Evolutionary conservation across 2,113 vertebrate genomes (phyloP).

Genomic region (Erinaceus europaeus): DNA sequence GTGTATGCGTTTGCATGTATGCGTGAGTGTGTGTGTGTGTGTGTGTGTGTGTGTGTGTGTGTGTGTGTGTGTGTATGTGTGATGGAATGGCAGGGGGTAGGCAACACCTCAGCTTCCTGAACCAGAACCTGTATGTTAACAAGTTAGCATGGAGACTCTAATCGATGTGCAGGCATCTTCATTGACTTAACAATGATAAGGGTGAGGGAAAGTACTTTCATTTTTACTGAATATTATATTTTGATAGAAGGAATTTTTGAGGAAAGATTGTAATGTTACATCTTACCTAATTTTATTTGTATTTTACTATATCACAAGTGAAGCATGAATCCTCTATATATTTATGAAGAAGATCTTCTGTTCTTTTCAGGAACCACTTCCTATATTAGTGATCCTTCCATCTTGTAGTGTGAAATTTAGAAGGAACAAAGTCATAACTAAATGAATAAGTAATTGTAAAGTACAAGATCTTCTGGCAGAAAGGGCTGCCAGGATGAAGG

Average conservation of each 20-base stretch:
- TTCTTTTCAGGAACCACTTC: background rate
- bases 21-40: too few relatives aligned
- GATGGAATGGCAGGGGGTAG: background rate
- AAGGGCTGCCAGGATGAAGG: background rate
- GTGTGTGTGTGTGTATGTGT: too few relatives aligned
- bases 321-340: background rate
- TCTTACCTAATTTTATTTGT: background rate
- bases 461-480: background rate
- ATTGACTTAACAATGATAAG: background rate
- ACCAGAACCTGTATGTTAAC: too few relatives aligned
- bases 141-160: background rate
- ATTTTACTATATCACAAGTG: background rate
- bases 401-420: background rate
- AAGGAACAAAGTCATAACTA: background rate
- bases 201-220: background rate
- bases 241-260: background rate
- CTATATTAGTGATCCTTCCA: background rate
- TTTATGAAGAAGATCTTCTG: background rate
- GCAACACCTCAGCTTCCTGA: background rate
- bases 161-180: background rate
- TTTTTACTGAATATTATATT: background rate
- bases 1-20: accelerated
- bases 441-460: background rate
- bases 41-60: too few relatives aligned
- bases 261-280: background rate